A percentile compares a stretch with the other conserved stretches of the same genome.
These are phyloP conservation scores for Nothobranchius kuhntae DNA, from an alignment of 2,113 vertebrate species.

Conservation along the genomic window DNA sequence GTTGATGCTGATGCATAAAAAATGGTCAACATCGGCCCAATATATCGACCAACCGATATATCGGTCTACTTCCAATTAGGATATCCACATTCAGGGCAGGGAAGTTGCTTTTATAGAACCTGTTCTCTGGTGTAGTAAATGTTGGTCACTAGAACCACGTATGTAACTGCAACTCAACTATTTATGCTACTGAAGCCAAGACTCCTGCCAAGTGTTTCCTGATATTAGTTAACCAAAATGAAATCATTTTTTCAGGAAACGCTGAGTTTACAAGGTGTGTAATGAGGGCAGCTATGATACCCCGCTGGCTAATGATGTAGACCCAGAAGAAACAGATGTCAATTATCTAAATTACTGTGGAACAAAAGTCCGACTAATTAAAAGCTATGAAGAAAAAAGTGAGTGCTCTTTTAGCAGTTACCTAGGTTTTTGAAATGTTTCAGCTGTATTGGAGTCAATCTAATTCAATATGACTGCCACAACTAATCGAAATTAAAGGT, in stretches of 20 bases:
- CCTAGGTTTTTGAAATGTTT: too few relatives aligned
- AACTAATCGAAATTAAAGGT: too few relatives aligned
- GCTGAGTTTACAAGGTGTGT: slow-evolving; percentile 16
- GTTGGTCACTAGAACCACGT: background rate
- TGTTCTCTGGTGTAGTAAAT: background rate
- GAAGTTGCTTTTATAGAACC: background rate
- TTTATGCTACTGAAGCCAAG: background rate
- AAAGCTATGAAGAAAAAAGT: background rate
- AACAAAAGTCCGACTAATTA: background rate
- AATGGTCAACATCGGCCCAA: too few relatives aligned
- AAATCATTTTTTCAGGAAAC: background rate
- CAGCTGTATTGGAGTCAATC: too few relatives aligned
- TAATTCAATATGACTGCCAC: too few relatives aligned
- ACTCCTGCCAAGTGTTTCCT: slow-evolving; percentile 3
- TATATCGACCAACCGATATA: too few relatives aligned
- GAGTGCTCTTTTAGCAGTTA: background rate
- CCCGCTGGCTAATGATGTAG: slow-evolving; percentile 7
- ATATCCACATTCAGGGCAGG: too few relatives aligned
- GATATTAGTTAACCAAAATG: slow-evolving; percentile 15
- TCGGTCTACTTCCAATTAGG: too few relatives aligned
- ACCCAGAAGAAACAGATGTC: slow-evolving; percentile 3
- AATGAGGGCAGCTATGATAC: slow-evolving; percentile 2
- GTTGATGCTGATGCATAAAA: too few relatives aligned
- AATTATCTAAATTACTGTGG: background rate
- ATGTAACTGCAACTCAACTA: slow-evolving; percentile 2